Base-by-base conservation (phyloP, 1,140 invertebrate species). In the Drosophila bifasciata region DNA sequence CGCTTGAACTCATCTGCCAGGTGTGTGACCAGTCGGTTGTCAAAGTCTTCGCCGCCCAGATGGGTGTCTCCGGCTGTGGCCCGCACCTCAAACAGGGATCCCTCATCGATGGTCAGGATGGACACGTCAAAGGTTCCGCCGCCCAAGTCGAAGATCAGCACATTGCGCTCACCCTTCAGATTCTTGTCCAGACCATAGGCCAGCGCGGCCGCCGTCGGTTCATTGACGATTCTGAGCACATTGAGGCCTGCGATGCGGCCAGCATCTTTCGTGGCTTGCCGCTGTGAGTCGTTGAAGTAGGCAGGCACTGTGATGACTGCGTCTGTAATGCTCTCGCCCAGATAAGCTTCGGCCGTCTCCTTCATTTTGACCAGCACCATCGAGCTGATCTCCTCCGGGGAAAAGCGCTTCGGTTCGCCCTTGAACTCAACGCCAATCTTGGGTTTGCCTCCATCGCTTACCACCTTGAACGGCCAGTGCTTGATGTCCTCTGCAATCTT, bases 41-140 rank as follows among this genome's bases (percentile, higher is more conserved):
- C 94, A 55, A 93, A 97, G 93, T 95, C 95, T 91, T 95, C 95
- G 2, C 95, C 95, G 5, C 95, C 95, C 43, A 96, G 92, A 80
- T 95, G 95, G 1, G 95, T 96, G 80, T 96, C 95, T 5, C 95
- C 95, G 1, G 96, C 95, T 11, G 96, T 97, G 1, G 96, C 93
- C 90, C 94, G 94, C 1, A 97, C 96, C 93, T 97, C 94, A 81
- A 96, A 96, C 36, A 95, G 88, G 0, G 95, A 95, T 11, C 97
- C 97, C 92, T 97, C 96, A 68, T 96, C 95, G 91, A 98, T 97
- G 55, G 95, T 94, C 2, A 98, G 91, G 52, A 98, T 95, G 15
- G 97, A 98, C 0, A 98, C 97, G 92, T 98, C 97, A 72, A 96
- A 96, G 44, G 95, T 95, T 23, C 95, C 95, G 53, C 95, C 95